Evolutionary conservation across 2,113 vertebrate species (phyloP).

Genomic region (Pelvicachromis taeniatus): DNA sequence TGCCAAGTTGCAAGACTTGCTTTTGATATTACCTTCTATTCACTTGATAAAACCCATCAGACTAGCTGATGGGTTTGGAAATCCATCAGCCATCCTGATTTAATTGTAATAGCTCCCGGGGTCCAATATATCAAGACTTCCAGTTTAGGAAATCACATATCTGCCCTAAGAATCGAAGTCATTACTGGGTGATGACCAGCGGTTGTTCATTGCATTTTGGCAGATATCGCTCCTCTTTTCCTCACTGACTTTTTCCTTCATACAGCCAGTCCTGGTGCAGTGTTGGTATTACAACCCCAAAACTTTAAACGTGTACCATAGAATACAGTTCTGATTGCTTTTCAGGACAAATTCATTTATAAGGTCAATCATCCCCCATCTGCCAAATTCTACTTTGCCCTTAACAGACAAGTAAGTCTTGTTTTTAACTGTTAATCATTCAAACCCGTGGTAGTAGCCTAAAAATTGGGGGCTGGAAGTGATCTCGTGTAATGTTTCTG

Average conservation of each 20-base stretch:
- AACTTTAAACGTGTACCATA: rapidly evolving
- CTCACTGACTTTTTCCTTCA: neutral
- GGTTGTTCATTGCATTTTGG: neutral
- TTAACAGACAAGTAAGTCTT: neutral
- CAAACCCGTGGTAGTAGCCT: neutral
- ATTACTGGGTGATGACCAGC: neutral
- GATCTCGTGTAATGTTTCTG: neutral
- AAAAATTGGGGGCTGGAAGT: neutral
- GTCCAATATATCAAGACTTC: neutral
- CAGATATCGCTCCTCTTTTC: neutral
- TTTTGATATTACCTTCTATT: neutral
- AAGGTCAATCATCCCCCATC: neutral
- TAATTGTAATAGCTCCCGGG: neutral
- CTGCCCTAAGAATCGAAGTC: neutral
- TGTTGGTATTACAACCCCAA: neutral
- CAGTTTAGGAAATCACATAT: neutral
- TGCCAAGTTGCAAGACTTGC: neutral
- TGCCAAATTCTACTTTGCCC: neutral
- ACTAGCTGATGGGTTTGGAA: neutral
- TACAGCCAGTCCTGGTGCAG: neutral
- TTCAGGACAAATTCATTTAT: neutral
- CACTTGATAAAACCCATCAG: neutral
- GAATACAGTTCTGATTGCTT: neutral
- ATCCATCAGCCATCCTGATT: neutral
- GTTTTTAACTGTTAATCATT: neutral